Evolutionary conservation across 2,888 invertebrate genomes (phyloP), one percentile per base, ranked within the genome.

Genomic region (Tethea ocularis): DNA sequence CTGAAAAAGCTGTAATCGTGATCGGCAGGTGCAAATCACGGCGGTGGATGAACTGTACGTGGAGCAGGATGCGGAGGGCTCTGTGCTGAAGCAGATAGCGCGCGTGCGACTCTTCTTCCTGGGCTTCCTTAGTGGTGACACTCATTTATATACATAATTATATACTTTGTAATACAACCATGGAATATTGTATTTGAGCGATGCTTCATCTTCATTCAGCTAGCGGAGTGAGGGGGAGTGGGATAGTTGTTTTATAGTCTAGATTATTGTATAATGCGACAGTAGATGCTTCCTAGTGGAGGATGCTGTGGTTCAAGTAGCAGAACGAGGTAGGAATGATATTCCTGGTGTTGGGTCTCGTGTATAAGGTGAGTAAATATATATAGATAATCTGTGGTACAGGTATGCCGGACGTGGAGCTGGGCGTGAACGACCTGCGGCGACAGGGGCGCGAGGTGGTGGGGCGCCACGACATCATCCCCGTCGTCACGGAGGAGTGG

Each of bases 391-490:
- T n/a, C n/a, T n/a, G n/a, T n/a, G n/a, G n/a, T 33, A 33, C 78
- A 95, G 97, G 98, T 58, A 98, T 98, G 97, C 99, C 99, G 4
- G 97, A 97, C 81, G 96, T 99, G 68, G 99, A 99, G 91, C 93
- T 99, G 72, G 99, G 99, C 4, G 95, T 99, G 60, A 99, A 99
- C 89, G 99, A 99, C 89, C 95, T 98, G 94, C 95, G 98, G 87
- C 94, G 99, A n/a, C 98, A 99, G 89, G 99, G 99, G n/a, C 97
- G 97, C 89, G 99, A 99, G 94, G 99, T 99, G 57, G 99, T 99
- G 1, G 99, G 99, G 0, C 94, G 99, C 4, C 99, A 99, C 89
- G 99, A 99, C 91, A 99, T 99, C 86, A 98, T 99, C 84, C 99
- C 99, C 23, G 98, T 98, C 20, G 97, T 97, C 64, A 99, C 99